These are phyloP conservation scores for Pelosia muscerda DNA, from an alignment of 2,888 invertebrate species.

Conservation along the genomic window DNA sequence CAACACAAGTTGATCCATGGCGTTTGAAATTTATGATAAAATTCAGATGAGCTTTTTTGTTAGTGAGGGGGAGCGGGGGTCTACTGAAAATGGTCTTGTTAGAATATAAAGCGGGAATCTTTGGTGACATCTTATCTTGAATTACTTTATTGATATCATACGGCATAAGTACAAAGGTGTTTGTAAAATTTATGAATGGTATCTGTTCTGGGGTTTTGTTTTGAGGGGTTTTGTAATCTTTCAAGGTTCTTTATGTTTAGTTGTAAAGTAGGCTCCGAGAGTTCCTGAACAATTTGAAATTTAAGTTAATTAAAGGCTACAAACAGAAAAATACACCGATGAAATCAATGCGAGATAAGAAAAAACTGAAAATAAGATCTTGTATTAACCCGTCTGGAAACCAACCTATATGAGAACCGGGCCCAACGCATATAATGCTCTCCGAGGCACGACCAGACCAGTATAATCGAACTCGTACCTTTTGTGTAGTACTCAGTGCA, in stretches of 20 bases:
- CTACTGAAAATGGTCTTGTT: slow-evolving; percentile 37
- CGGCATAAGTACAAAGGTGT: slow-evolving; percentile 17
- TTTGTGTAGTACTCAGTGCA: too few species aligned
- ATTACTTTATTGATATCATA: slow-evolving; percentile 23
- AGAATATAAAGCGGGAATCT: slow-evolving; percentile 30
- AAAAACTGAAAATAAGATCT: too few species aligned
- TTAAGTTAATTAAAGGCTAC: too few species aligned
- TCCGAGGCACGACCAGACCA: too few species aligned
- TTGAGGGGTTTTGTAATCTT: not conserved
- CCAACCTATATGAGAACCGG: too few species aligned
- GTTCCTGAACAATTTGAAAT: too few species aligned
- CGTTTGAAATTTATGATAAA: slow-evolving; percentile 9
- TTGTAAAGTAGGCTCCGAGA: too few species aligned
- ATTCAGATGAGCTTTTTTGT: slow-evolving; percentile 28
- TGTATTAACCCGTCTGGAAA: too few species aligned
- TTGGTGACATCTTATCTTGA: slow-evolving; percentile 21
- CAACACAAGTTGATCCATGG: slow-evolving; percentile 31
- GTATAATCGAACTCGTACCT: too few species aligned
- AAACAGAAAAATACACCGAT: too few species aligned
- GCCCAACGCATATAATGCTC: too few species aligned
- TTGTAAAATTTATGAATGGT: slow-evolving; percentile 2
- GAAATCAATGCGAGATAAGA: too few species aligned
- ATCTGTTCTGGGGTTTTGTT: slow-evolving; percentile 12
- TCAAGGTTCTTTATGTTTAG: not conserved
- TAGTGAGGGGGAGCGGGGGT: slow-evolving; percentile 10